A percentile compares a stretch with the other conserved stretches of the same genome.
Conservation (phyloP, 2,888 invertebrate species). For the Venusia cambrica region DNA sequence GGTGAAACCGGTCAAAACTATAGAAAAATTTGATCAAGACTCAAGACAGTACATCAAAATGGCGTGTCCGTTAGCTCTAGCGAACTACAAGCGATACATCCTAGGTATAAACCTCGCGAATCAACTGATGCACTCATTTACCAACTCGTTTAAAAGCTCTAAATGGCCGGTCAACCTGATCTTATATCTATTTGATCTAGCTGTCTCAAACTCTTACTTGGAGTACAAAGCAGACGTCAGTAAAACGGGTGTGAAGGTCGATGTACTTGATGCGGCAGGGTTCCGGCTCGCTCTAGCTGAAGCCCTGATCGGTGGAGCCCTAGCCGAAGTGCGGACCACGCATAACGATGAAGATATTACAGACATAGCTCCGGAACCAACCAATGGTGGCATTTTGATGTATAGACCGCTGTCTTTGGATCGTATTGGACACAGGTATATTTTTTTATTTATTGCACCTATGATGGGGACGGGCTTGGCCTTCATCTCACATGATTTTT, state of each 20-base stretch:
- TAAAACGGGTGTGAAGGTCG: no score
- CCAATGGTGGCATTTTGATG: neutral
- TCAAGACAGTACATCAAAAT: slow-evolving; percentile 21
- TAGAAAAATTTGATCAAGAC: slow-evolving; percentile 8
- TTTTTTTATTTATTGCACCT: no score
- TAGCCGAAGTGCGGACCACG: no score
- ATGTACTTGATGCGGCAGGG: no score
- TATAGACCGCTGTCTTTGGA: slow-evolving; percentile 23
- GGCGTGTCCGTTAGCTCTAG: slow-evolving; percentile 31
- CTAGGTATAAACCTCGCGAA: slow-evolving; percentile 36
- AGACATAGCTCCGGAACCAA: neutral
- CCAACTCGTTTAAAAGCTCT: slow-evolving; percentile 35
- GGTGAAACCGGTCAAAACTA: slow-evolving; percentile 25
- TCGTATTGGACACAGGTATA: slow-evolving; percentile 20
- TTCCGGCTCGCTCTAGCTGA: no score
- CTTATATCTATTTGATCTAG: slow-evolving; percentile 26
- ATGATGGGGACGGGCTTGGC: no score
- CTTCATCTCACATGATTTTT: no score
- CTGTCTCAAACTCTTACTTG: slow-evolving; percentile 17
- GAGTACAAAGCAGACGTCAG: slow-evolving; percentile 20
- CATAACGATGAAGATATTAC: slow-evolving; percentile 3
- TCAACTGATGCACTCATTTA: slow-evolving; percentile 34
- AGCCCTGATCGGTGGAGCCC: no score
- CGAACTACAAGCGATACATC: slow-evolving; percentile 37
- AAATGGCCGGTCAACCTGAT: slow-evolving; percentile 42